Percentiles rank a stretch among this genome's conserved stretches.
Evolutionary conservation across 2,113 vertebrate species (phyloP).

Genomic region (Rhynchomys soricoides): DNA sequence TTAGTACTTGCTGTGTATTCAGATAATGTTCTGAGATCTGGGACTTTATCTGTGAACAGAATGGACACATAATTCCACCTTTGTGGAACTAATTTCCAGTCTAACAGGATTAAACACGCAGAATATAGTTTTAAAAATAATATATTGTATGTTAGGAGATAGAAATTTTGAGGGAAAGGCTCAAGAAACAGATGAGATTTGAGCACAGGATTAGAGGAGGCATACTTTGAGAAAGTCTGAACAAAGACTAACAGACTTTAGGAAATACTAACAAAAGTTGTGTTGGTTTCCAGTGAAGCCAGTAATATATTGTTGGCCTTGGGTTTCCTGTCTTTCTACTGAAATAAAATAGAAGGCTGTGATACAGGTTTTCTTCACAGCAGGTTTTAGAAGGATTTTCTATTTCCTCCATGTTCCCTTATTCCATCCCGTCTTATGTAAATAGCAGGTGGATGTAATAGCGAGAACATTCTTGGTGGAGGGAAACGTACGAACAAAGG

Average conservation of each 20-base stretch:
- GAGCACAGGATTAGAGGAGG: neutral
- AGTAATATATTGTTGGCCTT: neutral
- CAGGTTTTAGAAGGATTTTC: neutral
- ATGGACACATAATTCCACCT: neutral
- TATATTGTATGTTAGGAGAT: constrained; percentile 1
- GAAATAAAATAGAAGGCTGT: constrained; percentile 37
- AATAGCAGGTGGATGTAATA: neutral
- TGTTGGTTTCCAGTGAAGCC: neutral
- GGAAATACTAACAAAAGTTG: neutral
- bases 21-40: constrained; percentile 28
- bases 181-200: neutral
- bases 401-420: constrained; percentile 46
- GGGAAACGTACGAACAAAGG: neutral
- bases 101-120: neutral
- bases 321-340: neutral
- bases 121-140: constrained; percentile 8
- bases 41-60: constrained; percentile 17
- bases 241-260: neutral
- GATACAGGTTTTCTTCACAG: neutral
- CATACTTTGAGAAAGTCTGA: neutral
- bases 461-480: neutral
- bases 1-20: neutral
- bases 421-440: neutral
- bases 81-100: neutral
- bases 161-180: neutral